Evolutionary conservation across 2,888 invertebrate species (phyloP), one percentile per base, ranked within the genome.

Genomic region (Drosophila paranaensis): DNA sequence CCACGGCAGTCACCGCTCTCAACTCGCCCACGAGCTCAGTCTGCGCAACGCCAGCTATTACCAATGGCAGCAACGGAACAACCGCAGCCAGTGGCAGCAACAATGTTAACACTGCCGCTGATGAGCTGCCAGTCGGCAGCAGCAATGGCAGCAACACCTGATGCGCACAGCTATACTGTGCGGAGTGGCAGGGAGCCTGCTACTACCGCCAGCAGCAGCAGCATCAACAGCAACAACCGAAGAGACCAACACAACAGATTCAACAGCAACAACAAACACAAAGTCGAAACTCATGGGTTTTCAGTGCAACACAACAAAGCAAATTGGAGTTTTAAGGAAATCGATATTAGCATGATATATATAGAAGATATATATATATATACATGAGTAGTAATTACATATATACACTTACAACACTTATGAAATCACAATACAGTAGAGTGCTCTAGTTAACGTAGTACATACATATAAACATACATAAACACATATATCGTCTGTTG

Each of bases 1-100:
- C 98, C 25, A 95, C 96, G 42, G 94, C 77, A 76, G 93, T 90
- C 77, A 92, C 79, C 6, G 93, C 93, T 63, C 81, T 93, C 51
- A 94, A 84, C 69, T 92, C 92, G 40, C 90, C 92, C 13, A 88
- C 88, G 51, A 92, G 91, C 78, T 92, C 92, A n/a, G 77, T 91
- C 68, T 92, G 92, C 70, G 6, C 72, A 16, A 45, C 62, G 9
- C 13, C 68, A 6, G 51, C 45, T 6, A 25, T 55, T 9, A 16
- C 69, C 33, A 79, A 40, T 51, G 65, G 54, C 58, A 64, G 40
- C 53, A 77, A 51, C 35, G 71, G 62, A 6, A 57, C 60, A 40
- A 46, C 37, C 13, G 13, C 56, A 8, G 35, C 40, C 39, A 62
- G 9, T 70, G 81, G 78, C n/a, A 72, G 61, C 79, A 83, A 80